phyloP scores from a whole-genome alignment of 2,113 vertebrate species.

The Ictalurus punctatus region DNA sequence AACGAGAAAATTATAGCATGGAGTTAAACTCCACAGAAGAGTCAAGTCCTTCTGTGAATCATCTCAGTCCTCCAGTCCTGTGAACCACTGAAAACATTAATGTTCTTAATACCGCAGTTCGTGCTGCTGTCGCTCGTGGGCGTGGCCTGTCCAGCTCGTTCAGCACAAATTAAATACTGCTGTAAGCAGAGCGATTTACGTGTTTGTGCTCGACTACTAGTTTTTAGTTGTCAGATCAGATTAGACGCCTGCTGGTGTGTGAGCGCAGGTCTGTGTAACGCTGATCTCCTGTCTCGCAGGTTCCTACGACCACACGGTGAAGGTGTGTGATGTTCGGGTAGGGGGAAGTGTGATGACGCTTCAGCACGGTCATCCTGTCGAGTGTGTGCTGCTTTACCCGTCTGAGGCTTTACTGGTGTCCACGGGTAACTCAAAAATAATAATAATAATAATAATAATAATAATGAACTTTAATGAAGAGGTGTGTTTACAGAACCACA shows the following conservation, averaged over 20 bases:
- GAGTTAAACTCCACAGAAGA: no score
- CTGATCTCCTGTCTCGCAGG: constrained; percentile 67
- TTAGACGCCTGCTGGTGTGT: background rate
- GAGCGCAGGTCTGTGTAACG: background rate
- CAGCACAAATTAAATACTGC: no score
- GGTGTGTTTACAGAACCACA: background rate
- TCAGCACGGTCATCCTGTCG: constrained; percentile 93
- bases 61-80: no score
- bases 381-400: constrained; percentile 92
- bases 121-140: no score
- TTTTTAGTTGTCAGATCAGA: background rate
- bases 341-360: constrained; percentile 85
- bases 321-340: constrained; percentile 86
- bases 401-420: constrained; percentile 93
- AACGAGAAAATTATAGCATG: no score
- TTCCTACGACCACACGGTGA: constrained; percentile 94
- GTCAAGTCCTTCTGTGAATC: no score
- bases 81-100: no score
- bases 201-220: background rate
- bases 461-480: background rate
- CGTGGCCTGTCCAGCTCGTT: no score
- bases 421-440: constrained; percentile 76
- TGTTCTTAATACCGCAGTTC: no score
- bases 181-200: no score
- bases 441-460: background rate